Evolutionary conservation across 2,888 invertebrate genomes (phyloP), one percentile per base, ranked within the genome.

Genomic region (Metalampra italica): DNA sequence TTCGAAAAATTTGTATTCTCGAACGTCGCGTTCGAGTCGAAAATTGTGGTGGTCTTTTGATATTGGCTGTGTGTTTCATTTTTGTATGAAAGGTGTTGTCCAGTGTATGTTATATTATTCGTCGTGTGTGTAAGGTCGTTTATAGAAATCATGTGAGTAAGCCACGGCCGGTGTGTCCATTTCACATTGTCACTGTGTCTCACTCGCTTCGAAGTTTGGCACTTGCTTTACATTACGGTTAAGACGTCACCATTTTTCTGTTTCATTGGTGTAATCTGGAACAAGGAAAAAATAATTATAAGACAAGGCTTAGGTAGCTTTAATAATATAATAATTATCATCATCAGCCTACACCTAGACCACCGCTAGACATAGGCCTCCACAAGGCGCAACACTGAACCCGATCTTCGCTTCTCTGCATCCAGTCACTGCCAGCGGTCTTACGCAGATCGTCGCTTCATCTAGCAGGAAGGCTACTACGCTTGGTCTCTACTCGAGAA

Each of bases 91-190:
- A 66, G 63, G 50, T 64, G 68, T 46, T 71, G 62, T 50, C 51
- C 57, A 56, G 60, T 60, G 52, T 60, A 57, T 59, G 66, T 69
- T 56, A 68, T 54, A 63, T 65, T 53, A 57, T 57, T 69, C 55
- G 68, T 64, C 57, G 77, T 67, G 60, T 82, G 77, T 66, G 82
- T 78, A 64, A 76, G 66, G 68, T 84, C 80, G 54, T 68, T 64
- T 75, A 79, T 73, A 64, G 87, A 87, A 85, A 86, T 86, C 88
- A 88, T 88, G 88, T 87, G 84, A 70, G 67, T 66, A 54, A 63
- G 60, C 47, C 55, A 43, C 51, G 57, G 56, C 36, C n/a, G 36
- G 9, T n/a, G 36, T 68, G 73, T 73, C 73, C 66, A 64, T 73
- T 73, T 85, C 74, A 80, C 84, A 83, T 84, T 71, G 44, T 42